Evolutionary conservation across 2,797 vertebrate species (phyloP), one percentile per base, ranked within the genome.

Genomic region (Ctenosaura bakeri): DNA sequence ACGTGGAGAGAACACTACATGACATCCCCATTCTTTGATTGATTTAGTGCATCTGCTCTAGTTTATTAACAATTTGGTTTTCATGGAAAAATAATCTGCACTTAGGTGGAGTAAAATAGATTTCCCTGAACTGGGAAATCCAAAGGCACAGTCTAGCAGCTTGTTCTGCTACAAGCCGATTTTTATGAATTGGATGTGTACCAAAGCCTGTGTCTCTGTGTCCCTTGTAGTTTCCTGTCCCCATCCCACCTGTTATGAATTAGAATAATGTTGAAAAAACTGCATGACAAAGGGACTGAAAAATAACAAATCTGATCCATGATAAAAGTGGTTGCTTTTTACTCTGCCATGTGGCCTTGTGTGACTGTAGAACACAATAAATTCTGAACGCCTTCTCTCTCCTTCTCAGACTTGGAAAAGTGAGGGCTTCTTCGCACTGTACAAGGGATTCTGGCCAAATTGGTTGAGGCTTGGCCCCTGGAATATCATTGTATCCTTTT

Each of bases 401-500:
- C 91, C 52, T 90, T 86, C 7, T 50, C 97, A 99, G 98, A 99
- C 98, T 0, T 99, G 98, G 98, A 99, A 96, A 95, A 99, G 98
- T 0, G 99, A 99, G 95, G 99, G 99, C 1, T 99, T 99, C 97
- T 99, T 99, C 54, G 99, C 99, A 1, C 98, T 99, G 90, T 99
- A 99, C 94, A 99, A 99, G 95, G 99, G 99, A 35, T 99, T 99
- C 97, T 99, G 98, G 99, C 99, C 99, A 32, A 99, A 99, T 97
- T 99, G 99, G 99, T 98, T 99, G 89, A 97, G 99, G 79, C 98
- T 99, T 4, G 99, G 99, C 0, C 99, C 99, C 9, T 99, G 99
- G 99, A 99, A 99, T 96, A 99, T 99, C 97, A 99, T 99, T 0
- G 98, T 99, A 99, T 99, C 99, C 98, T 99, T 98, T 83, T 3